Evolutionary conservation across 1,140 invertebrate species (phyloP), one percentile per base, ranked within the genome.

Genomic region (Caenorhabditis inopinata): DNA sequence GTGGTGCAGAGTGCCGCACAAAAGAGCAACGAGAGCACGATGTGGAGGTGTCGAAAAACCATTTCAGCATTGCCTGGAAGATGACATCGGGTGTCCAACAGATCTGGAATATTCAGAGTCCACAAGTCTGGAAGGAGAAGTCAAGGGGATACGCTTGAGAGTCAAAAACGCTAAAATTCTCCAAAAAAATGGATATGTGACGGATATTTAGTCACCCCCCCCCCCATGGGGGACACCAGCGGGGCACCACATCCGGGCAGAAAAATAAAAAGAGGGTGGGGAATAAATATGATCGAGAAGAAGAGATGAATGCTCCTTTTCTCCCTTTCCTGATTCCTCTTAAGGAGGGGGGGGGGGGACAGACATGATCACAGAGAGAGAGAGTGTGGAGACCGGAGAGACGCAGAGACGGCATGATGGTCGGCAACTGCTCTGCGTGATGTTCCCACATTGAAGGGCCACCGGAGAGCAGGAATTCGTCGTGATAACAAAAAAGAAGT

Each of bases 1-100:
- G 76, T 85, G 45, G 85, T 58, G 18, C n/a, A 2, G 76, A 49
- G 23, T 32, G 42, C n/a, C 21, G 3, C 32, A 5, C 48, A n/a
- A 46, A 27, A n/a, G n/a, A n/a, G n/a, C n/a, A n/a, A 6, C 38
- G n/a, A 68, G 11, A 25, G 11, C 14, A 75, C 7, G 3, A 75
- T 1, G 45, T 12, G n/a, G 45, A 2, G 12, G 12, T 0, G 27
- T 45, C 16, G 29, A 2, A 29, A 27, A 18, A 27, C 18, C 74
- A 75, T 75, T 49, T 47, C 25, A 47, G n/a, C 29, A 73, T 42
- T 45, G 23, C 3, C 18, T 16, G 14, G 62, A 42, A 42, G 5
- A 5, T 42, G 38, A 42, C 5, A 42, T 42, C 5, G 14, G 14
- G 38, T 14, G 38, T 7, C 14, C 38, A 14, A 42, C 38, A 42